Conservation (phyloP, 1,140 invertebrate genomes). For the Drosophila pseudoananassae region DNA sequence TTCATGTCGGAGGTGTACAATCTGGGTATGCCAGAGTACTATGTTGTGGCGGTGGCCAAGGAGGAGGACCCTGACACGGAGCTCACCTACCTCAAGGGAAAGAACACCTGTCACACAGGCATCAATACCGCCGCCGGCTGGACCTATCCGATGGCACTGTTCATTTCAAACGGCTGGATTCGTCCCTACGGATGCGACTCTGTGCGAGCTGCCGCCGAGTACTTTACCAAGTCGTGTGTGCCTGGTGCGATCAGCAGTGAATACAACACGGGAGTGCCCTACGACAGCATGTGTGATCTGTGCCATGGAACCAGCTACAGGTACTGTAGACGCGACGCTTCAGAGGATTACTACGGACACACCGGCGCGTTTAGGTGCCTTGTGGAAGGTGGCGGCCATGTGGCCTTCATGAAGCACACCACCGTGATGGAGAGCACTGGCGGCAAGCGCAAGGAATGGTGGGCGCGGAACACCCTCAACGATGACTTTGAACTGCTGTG, state of each 20-base stretch:
- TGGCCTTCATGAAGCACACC: conserved; percentile 97
- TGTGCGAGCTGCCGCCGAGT: conserved; percentile 94
- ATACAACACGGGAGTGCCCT: conserved; percentile 92
- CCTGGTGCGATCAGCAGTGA: conserved; percentile 94
- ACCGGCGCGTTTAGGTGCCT: conserved; percentile 96
- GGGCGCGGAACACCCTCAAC: conserved; percentile 95
- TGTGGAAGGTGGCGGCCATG: conserved; percentile 96
- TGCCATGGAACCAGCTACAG: conserved; percentile 94
- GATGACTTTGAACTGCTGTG: conserved; percentile 97
- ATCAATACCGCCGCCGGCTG: conserved; percentile 97
- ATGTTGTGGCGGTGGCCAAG: conserved; percentile 96
- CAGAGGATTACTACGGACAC: conserved; percentile 95
- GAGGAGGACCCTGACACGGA: conserved; percentile 94
- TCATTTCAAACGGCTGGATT: conserved; percentile 97
- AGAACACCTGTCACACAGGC: conserved; percentile 96
- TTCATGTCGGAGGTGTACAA: conserved; percentile 96
- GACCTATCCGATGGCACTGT: conserved; percentile 96
- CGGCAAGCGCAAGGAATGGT: conserved; percentile 94
- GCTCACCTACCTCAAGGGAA: conserved; percentile 94
- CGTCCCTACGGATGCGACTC: conserved; percentile 96
- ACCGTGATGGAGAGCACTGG: conserved; percentile 96
- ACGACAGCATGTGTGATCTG: conserved; percentile 96
- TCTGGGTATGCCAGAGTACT: conserved; percentile 93
- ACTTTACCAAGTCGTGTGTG: conserved; percentile 96
- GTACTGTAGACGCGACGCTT: conserved; percentile 93